phyloP scores from a whole-genome alignment of 2,113 vertebrate genomes.

The Pitta sordida region DNA sequence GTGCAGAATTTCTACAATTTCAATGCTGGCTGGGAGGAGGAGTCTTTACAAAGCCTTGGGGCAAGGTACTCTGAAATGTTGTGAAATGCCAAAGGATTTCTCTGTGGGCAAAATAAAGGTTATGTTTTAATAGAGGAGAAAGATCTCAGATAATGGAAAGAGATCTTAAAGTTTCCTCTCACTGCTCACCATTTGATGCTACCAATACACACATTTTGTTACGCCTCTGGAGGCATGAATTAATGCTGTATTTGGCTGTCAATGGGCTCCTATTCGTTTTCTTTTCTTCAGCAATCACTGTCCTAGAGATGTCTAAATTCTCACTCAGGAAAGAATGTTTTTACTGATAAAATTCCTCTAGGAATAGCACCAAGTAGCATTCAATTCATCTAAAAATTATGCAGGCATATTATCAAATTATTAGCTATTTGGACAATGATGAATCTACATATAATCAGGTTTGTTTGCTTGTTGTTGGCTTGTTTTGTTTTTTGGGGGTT shows the following conservation, averaged over 20 bases:
- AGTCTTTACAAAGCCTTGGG: slow-evolving; percentile 11
- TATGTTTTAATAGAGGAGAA: not conserved
- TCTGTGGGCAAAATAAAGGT: slow-evolving; percentile 33
- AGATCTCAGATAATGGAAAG: slow-evolving; percentile 29
- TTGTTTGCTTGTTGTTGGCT: not conserved
- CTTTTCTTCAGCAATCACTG: not conserved
- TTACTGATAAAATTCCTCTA: slow-evolving; percentile 42
- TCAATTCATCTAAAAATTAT: slow-evolving; percentile 13
- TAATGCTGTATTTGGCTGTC: not conserved
- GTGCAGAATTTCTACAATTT: slow-evolving; percentile 9
- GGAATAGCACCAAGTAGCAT: slow-evolving; percentile 23
- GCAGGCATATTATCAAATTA: slow-evolving; percentile 32
- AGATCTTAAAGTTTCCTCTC: not conserved
- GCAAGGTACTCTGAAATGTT: not conserved
- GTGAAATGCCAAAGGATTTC: slow-evolving; percentile 48
- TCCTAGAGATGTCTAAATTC: slow-evolving; percentile 46
- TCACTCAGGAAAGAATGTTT: slow-evolving; percentile 23
- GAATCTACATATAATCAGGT: not conserved
- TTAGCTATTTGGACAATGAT: slow-evolving; percentile 10
- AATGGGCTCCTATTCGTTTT: not conserved
- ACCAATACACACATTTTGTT: slow-evolving; percentile 42
- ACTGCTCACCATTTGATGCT: not conserved
- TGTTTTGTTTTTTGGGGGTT: not conserved
- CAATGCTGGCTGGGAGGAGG: not conserved
- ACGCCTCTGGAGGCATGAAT: not conserved